Conservation (phyloP, 2,888 invertebrate species). For the Lepeophtheirus nordmannii region DNA sequence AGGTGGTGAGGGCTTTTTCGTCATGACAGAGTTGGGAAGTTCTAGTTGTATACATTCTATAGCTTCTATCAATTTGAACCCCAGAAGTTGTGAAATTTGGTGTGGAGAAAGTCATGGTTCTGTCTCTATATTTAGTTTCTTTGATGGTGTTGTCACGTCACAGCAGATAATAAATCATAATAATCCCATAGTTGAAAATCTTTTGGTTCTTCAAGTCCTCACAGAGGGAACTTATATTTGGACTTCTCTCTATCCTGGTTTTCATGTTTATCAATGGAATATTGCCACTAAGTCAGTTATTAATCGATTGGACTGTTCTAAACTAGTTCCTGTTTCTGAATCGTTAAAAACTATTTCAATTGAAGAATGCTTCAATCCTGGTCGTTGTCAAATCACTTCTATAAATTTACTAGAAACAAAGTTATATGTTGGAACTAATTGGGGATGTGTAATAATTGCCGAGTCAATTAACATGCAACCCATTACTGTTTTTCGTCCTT, state of each 20-base stretch:
- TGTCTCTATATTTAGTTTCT: conserved; percentile 59
- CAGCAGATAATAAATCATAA: conserved; percentile 53
- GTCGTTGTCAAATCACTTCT: conserved; percentile 59
- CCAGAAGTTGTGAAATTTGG: conserved; percentile 50
- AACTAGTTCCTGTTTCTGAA: conserved; percentile 77
- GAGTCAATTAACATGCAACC: conserved; percentile 64
- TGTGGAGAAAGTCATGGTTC: conserved; percentile 67
- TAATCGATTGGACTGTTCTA: conserved; percentile 73
- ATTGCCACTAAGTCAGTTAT: conserved; percentile 48
- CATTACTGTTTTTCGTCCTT: conserved; percentile 78
- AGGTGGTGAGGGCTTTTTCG: conserved; percentile 56
- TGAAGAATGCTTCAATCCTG: conserved; percentile 64
- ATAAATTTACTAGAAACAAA: conserved; percentile 50
- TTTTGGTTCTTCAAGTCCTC: conserved; percentile 29
- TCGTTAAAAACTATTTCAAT: conserved; percentile 76
- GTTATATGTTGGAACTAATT: conserved; percentile 79
- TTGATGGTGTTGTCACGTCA: conserved; percentile 51
- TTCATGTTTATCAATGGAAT: conserved; percentile 76
- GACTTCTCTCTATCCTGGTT: conserved; percentile 41
- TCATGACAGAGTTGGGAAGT: conserved; percentile 57
- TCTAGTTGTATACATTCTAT: conserved; percentile 30
- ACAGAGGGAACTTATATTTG: conserved; percentile 12
- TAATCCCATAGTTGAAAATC: conserved; percentile 38
- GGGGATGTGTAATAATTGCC: conserved; percentile 83
- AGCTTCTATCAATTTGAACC: background rate